Percentiles rank a stretch among this genome's conserved stretches.
These are phyloP conservation scores for Euleptes europaea DNA, from an alignment of 2,113 vertebrate genomes.

Conservation along the genomic window DNA sequence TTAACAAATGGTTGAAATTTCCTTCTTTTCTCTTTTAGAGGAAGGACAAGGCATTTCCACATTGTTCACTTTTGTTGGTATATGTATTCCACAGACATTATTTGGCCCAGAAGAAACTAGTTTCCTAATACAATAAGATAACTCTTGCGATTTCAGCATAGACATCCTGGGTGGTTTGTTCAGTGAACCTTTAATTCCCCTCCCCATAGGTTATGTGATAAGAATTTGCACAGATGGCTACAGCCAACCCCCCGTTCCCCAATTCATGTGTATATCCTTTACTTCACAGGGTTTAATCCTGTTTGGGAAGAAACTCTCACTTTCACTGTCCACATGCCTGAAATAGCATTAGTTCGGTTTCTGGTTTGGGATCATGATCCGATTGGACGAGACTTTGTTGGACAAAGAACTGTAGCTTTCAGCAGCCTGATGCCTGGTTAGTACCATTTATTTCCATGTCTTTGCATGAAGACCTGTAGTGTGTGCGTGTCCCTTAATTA, in stretches of 20 bases:
- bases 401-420: slow-evolving; percentile 94
- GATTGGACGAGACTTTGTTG: slow-evolving; percentile 95
- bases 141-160: not conserved
- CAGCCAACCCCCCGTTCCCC: no score
- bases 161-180: not conserved
- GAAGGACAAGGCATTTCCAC: not conserved
- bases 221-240: not conserved
- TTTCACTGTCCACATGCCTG: slow-evolving; percentile 96
- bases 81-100: not conserved
- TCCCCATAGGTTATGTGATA: not conserved
- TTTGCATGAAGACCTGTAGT: no score
- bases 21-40: not conserved
- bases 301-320: slow-evolving; percentile 98
- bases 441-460: slow-evolving; percentile 25
- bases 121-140: not conserved
- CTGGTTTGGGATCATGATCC: slow-evolving; percentile 99
- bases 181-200: not conserved
- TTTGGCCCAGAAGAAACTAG: not conserved
- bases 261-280: not conserved
- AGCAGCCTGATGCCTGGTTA: slow-evolving; percentile 94
- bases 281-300: slow-evolving; percentile 90
- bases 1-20: not conserved
- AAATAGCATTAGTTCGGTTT: slow-evolving; percentile 91
- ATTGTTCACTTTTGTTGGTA: not conserved
- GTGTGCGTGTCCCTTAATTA: no score